Percentiles rank a stretch among this genome's conserved stretches.
Conservation (phyloP, 2,797 vertebrate species). For the Denticeps clupeoides region DNA sequence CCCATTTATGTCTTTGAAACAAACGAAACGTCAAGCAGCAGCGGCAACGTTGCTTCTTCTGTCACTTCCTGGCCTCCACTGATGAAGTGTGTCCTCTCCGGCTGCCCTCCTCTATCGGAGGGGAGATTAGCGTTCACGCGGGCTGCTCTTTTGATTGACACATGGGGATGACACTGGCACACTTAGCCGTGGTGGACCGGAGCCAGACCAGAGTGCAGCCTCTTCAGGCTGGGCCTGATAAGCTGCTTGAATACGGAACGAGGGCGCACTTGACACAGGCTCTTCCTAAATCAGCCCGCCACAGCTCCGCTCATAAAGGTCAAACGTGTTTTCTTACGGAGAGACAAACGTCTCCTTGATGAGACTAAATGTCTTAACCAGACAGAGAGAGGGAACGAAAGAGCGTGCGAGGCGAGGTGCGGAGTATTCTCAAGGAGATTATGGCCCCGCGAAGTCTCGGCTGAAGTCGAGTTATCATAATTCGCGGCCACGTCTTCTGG, state of each 20-base stretch:
- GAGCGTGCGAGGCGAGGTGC: not conserved
- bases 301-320: slow-evolving; percentile 10
- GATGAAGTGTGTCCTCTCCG: no score
- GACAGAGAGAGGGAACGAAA: not conserved
- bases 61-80: no score
- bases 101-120: no score
- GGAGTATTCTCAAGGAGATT: slow-evolving; percentile 4
- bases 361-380: not conserved
- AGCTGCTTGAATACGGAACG: slow-evolving; percentile 3
- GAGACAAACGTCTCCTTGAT: slow-evolving; percentile 7
- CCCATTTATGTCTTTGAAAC: no score
- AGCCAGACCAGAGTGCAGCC: not conserved
- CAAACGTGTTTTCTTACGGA: slow-evolving; percentile 9
- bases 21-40: no score
- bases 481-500: slow-evolving; percentile 8
- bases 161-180: not conserved
- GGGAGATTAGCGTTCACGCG: not conserved
- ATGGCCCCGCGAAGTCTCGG: not conserved
- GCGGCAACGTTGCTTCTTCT: no score
- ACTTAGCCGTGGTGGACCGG: not conserved
- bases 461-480: slow-evolving; percentile 12
- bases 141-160: slow-evolving; percentile 8
- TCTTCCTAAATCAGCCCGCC: slow-evolving; percentile 9
- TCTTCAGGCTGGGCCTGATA: not conserved
- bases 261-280: not conserved